Base-by-base conservation (phyloP, 35 echinoderm and acorn worm genomes). In the Apostichopus japonicus region DNA sequence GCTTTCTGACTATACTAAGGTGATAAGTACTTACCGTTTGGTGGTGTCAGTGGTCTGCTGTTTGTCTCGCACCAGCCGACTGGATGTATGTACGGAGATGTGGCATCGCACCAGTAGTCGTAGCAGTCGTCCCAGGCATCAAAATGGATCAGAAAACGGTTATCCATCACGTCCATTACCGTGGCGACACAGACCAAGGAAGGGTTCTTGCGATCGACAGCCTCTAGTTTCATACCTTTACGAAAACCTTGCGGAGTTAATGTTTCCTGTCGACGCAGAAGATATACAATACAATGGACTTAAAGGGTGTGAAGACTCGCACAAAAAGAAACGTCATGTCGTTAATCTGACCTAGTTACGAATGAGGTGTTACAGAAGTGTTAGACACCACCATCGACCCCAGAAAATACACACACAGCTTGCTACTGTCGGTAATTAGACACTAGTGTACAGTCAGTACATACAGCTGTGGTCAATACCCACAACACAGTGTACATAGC, bases 71-170 rank as follows among this genome's bases (percentile, higher is more conserved):
- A 99, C 97, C 97, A 99, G 5, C 97, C 97, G 4, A 99, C 97
- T 4, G 97, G 97, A 71, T 99, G 97, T 25, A 99, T 99, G 92
- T 99, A 96, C 0, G 95, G 95, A 0, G 97, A 99, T 24, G 97
- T 79, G 1, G 97, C 93, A 79, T 99, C 97, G 22, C 93, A 94
- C 97, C 97, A 99, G 83, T 99, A 99, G 54, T 99, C 97, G 71
- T 99, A 99, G 61, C 79, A 93, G 83, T 99, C 97, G 53, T 99
- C 97, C 97, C 97, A 99, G 2, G 97, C 93, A 90, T 99, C 97
- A 90, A 99, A 99, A 19, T 99, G 97, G 80, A 99, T 96, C 54
- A 99, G 91, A 88, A 99, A 99, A 3, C 95, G 87, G 57, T 93
- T 99, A 24, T 96, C 95, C 97, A 99, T 99, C 54, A 99, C 93